phyloP scores from a whole-genome alignment of 2,797 vertebrate genomes.

The Pogonophryne albipinna region DNA sequence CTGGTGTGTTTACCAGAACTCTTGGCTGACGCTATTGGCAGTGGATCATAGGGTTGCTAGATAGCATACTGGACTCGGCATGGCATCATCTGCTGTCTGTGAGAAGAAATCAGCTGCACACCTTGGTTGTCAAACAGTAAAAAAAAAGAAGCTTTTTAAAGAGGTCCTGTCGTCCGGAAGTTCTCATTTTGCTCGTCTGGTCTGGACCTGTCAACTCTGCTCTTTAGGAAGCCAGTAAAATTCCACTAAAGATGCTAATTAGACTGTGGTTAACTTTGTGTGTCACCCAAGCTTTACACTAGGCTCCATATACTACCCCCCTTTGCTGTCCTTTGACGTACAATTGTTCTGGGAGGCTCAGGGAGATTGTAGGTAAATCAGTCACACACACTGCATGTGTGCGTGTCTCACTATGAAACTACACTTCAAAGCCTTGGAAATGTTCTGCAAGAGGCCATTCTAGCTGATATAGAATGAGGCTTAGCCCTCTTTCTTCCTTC shows the following conservation, averaged over 20 bases:
- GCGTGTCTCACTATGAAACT: constrained; percentile 14
- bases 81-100: constrained; percentile 28
- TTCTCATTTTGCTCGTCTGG: constrained; percentile 24
- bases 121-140: constrained; percentile 12
- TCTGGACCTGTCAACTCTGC: constrained; percentile 23
- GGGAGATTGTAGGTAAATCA: constrained; percentile 48
- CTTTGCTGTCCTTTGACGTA: constrained; percentile 15
- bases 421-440: constrained; percentile 57
- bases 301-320: constrained; percentile 12
- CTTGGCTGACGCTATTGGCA: not conserved
- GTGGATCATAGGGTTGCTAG: not conserved
- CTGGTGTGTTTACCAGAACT: constrained; percentile 11
- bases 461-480: constrained; percentile 22
- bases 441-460: constrained; percentile 13
- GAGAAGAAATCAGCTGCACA: constrained; percentile 40
- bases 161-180: not conserved
- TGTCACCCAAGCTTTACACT: constrained; percentile 29
- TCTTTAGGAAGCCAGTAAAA: constrained; percentile 38
- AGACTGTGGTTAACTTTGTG: constrained; percentile 34
- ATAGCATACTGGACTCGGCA: not conserved
- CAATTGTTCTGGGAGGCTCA: constrained; percentile 19
- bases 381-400: constrained; percentile 16
- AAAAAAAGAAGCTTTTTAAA: constrained; percentile 16
- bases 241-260: constrained; percentile 33
- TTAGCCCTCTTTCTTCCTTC: constrained; percentile 10